phyloP scores from a whole-genome alignment of 2,113 vertebrate species.

The Pseudorectes ferrugineus region DNA sequence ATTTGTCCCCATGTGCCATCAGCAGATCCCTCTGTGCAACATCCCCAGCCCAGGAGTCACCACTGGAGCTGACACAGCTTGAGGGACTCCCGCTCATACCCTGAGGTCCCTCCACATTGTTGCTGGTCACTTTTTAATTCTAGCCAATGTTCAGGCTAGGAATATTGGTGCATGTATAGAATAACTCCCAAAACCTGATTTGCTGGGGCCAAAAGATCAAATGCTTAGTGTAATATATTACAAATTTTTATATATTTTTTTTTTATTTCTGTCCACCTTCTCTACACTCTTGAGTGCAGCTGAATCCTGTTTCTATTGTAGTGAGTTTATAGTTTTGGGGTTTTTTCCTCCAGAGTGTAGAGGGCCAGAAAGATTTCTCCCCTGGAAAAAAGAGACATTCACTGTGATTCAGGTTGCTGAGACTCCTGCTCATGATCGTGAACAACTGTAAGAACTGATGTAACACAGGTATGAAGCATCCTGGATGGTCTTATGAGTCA shows the following conservation, averaged over 20 bases:
- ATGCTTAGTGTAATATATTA: neutral
- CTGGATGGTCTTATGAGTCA: neutral
- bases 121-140: neutral
- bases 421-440: rapidly evolving
- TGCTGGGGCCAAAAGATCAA: neutral
- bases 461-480: neutral
- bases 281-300: neutral
- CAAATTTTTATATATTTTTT: neutral
- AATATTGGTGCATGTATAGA: neutral
- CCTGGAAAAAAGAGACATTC: neutral
- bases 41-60: neutral
- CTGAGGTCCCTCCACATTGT: neutral
- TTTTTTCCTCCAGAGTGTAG: neutral
- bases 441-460: neutral
- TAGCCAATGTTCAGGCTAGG: neutral
- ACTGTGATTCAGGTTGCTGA: neutral
- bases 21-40: neutral
- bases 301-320: neutral
- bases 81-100: neutral
- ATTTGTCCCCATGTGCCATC: neutral
- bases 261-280: neutral
- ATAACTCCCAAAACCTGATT: neutral
- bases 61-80: neutral
- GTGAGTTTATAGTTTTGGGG: neutral
- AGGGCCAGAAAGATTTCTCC: neutral